Conservation (phyloP, 2,113 vertebrate genomes). For the Tetrao urogallus region DNA sequence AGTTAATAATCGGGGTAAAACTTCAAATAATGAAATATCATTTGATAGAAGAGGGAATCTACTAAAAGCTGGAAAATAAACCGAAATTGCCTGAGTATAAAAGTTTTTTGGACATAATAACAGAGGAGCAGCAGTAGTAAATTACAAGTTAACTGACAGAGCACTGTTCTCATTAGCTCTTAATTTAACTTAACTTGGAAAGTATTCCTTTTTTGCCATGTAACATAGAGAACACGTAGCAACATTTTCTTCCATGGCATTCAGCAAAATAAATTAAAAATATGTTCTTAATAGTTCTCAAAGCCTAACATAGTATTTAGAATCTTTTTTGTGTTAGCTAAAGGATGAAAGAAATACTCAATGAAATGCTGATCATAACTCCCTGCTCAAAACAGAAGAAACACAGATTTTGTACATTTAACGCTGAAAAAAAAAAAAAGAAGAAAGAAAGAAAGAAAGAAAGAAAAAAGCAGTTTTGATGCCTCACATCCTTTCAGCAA, state of each 20-base stretch:
- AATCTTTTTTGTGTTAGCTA: not conserved
- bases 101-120: not conserved
- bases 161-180: not conserved
- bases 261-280: not conserved
- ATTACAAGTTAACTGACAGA: not conserved
- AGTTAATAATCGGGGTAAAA: not conserved
- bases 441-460: not conserved
- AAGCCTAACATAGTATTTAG: not conserved
- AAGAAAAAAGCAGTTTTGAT: not conserved
- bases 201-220: not conserved
- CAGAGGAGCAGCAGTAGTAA: not conserved
- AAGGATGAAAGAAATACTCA: not conserved
- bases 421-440: not conserved
- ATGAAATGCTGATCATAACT: not conserved
- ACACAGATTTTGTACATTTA: not conserved
- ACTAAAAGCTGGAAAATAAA: not conserved
- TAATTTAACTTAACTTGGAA: not conserved
- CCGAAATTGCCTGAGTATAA: not conserved
- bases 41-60: not conserved
- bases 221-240: not conserved
- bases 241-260: not conserved
- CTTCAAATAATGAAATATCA: not conserved
- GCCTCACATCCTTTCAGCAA: not conserved
- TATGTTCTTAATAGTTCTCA: not conserved
- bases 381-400: not conserved